A percentile compares a stretch with the other conserved stretches of the same genome.
Conservation (phyloP, 2,113 vertebrate species). For the Neofelis nebulosa region DNA sequence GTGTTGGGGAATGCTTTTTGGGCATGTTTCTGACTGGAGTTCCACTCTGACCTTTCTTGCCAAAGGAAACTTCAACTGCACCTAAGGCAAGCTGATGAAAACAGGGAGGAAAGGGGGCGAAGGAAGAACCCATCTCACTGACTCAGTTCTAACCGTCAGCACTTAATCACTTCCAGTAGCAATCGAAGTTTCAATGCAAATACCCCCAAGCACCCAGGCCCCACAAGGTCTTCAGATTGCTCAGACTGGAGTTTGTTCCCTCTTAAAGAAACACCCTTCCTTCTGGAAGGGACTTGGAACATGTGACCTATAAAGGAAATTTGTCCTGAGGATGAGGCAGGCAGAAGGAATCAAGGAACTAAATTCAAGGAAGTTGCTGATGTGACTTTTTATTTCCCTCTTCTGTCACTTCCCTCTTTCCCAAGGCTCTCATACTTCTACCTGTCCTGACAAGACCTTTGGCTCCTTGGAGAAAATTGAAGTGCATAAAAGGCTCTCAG, state of each 20-base stretch:
- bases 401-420: slow-evolving; percentile 12
- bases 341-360: slow-evolving; percentile 56
- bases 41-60: slow-evolving; percentile 6
- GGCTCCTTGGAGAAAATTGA: background rate
- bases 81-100: slow-evolving; percentile 31
- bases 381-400: slow-evolving; percentile 19
- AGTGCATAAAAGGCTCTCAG: background rate
- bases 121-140: slow-evolving; percentile 57
- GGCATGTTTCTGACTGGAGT: background rate
- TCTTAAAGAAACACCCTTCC: slow-evolving; percentile 50
- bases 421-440: slow-evolving; percentile 8
- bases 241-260: slow-evolving; percentile 1
- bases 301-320: slow-evolving; percentile 34
- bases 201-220: slow-evolving; percentile 17
- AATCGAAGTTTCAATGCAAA: slow-evolving; percentile 67
- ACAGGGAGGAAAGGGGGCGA: slow-evolving; percentile 10
- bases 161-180: slow-evolving; percentile 75
- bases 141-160: slow-evolving; percentile 73
- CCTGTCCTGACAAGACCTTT: background rate
- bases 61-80: slow-evolving; percentile 63
- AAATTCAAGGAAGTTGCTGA: slow-evolving; percentile 67
- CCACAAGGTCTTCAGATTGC: background rate
- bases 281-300: slow-evolving; percentile 7
- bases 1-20: background rate
- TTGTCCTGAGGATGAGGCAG: slow-evolving; percentile 41